Conservation (phyloP, 1,140 invertebrate genomes). For the Drosophila pseudoobscura region DNA sequence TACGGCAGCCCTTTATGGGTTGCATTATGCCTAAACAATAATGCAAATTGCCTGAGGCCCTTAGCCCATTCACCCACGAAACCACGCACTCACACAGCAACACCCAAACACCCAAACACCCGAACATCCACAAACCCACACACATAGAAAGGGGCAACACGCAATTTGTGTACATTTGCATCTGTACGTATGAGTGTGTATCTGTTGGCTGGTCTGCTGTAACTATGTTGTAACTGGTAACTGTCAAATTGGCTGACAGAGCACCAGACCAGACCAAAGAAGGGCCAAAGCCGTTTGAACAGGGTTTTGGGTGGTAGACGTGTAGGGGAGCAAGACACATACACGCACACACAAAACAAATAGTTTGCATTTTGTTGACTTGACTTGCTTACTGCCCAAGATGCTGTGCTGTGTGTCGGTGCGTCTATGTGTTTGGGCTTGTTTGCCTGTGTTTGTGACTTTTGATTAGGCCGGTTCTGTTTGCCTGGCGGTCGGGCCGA, state of each 20-base stretch:
- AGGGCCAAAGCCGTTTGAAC: constrained; percentile 14
- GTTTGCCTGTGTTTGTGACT: constrained; percentile 64
- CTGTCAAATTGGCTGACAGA: constrained; percentile 77
- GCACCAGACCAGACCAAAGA: constrained; percentile 25
- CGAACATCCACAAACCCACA: background rate
- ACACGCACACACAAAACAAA: constrained; percentile 55
- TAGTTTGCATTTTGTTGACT: constrained; percentile 76
- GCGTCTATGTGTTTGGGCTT: constrained; percentile 11
- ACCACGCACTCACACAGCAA: background rate
- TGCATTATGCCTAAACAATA: constrained; percentile 56
- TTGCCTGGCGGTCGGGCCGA: constrained; percentile 64
- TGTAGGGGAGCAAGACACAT: constrained; percentile 7
- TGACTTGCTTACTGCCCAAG: constrained; percentile 69
- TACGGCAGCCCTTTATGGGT: constrained; percentile 9
- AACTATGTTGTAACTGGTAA: constrained; percentile 76
- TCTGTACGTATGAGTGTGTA: constrained; percentile 1
- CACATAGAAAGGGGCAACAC: background rate
- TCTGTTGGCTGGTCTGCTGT: constrained; percentile 30
- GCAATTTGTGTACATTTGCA: constrained; percentile 30
- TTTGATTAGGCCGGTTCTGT: constrained; percentile 72
- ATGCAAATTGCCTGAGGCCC: constrained; percentile 35
- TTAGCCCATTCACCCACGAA: background rate
- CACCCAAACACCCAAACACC: background rate
- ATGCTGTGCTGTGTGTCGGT: constrained; percentile 24
- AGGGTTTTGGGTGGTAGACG: background rate